Evolutionary conservation across 2,797 vertebrate genomes (phyloP).

Genomic region (Microchirus variegatus): DNA sequence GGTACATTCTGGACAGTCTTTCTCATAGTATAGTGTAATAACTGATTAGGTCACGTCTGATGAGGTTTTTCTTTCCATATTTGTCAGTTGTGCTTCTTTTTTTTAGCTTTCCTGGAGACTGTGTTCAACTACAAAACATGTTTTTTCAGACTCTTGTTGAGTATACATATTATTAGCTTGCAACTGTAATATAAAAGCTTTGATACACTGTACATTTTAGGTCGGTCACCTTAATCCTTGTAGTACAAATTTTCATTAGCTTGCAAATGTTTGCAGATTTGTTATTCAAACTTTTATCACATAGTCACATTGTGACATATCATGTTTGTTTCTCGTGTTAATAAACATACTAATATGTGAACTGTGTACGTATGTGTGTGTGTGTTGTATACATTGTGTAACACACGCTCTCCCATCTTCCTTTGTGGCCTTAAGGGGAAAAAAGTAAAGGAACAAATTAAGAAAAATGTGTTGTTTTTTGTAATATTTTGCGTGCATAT

Average conservation of each 20-base stretch:
- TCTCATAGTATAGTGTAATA: too few relatives aligned
- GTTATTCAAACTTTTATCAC: slow-evolving; percentile 40
- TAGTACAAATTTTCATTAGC: slow-evolving; percentile 34
- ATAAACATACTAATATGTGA: slow-evolving; percentile 59
- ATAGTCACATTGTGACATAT: slow-evolving; percentile 46
- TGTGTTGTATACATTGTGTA: too few relatives aligned
- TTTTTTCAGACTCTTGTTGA: not conserved
- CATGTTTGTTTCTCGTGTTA: slow-evolving; percentile 55
- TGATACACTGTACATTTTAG: slow-evolving; percentile 33
- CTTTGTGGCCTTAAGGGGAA: too few relatives aligned
- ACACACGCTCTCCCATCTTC: too few relatives aligned
- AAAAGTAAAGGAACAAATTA: too few relatives aligned
- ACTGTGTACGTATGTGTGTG: slow-evolving; percentile 2
- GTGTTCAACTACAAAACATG: too few relatives aligned
- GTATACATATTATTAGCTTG: slow-evolving; percentile 23
- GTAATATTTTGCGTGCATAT: too few relatives aligned
- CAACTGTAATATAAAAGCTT: slow-evolving; percentile 10
- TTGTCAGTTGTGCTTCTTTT: slow-evolving; percentile 11
- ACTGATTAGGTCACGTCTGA: too few relatives aligned
- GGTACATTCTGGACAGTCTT: slow-evolving; percentile 1
- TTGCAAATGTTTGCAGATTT: slow-evolving; percentile 57
- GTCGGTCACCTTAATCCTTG: slow-evolving; percentile 15
- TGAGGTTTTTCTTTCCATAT: not conserved
- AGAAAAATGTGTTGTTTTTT: too few relatives aligned
- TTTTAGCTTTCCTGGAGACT: slow-evolving; percentile 4